phyloP scores from a whole-genome alignment of 2,888 invertebrate species.

The Odontomyia ornata region DNA sequence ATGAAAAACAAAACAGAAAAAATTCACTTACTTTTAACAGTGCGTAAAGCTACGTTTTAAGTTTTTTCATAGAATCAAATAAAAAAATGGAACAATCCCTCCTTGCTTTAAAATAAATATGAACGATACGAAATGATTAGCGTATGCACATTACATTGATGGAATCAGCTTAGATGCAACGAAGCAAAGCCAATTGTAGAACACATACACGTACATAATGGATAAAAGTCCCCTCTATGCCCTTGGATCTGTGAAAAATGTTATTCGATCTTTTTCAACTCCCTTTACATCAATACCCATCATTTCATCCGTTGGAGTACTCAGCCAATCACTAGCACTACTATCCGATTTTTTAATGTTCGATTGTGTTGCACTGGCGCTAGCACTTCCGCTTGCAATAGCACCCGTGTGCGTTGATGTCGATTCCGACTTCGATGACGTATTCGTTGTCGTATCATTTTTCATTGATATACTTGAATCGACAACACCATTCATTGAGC shows the following conservation, averaged over 20 bases:
- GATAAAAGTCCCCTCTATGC: conserved; percentile 48
- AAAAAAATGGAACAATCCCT: too few relatives aligned
- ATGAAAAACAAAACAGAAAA: too few relatives aligned
- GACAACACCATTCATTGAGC: conserved; percentile 20
- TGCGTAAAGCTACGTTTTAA: too few relatives aligned
- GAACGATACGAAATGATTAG: neutral
- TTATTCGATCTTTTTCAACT: conserved; percentile 54
- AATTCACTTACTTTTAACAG: too few relatives aligned
- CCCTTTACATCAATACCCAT: conserved; percentile 55
- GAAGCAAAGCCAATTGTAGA: conserved; percentile 43
- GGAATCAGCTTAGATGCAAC: conserved; percentile 30
- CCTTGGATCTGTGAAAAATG: conserved; percentile 52
- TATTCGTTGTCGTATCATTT: conserved; percentile 47
- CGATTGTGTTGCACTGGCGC: conserved; percentile 33
- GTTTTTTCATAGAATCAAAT: too few relatives aligned
- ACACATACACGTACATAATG: conserved; percentile 30
- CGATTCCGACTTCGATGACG: conserved; percentile 53
- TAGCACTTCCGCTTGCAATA: conserved; percentile 15
- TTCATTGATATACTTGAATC: conserved; percentile 42
- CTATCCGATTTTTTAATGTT: conserved; percentile 55
- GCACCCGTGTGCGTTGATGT: conserved; percentile 51
- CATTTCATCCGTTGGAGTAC: conserved; percentile 55
- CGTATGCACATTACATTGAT: conserved; percentile 14
- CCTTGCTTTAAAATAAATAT: neutral
- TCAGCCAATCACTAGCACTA: conserved; percentile 55